These are phyloP conservation scores for Vanessa cardui DNA, from an alignment of 2,888 invertebrate species.

Conservation along the genomic window DNA sequence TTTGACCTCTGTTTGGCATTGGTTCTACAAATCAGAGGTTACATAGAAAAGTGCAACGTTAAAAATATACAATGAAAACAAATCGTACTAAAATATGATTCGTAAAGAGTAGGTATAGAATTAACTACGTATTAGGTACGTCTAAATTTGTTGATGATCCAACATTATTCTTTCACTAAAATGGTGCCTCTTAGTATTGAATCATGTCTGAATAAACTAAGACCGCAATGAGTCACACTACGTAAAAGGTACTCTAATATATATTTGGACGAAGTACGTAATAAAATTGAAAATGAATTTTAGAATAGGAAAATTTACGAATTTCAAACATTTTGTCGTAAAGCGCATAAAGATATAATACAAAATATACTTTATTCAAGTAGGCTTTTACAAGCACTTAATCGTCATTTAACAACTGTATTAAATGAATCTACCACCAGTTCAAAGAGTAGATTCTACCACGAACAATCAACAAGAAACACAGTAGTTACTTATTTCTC, in stretches of 20 bases:
- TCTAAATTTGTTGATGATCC: slow-evolving; percentile 44
- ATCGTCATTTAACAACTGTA: no score
- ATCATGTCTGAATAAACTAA: slow-evolving; percentile 37
- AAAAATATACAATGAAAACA: neutral
- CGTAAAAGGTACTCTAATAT: slow-evolving; percentile 33
- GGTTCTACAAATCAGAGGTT: neutral
- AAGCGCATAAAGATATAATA: no score
- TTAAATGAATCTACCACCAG: no score
- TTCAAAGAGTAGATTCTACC: no score
- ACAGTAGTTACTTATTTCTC: no score
- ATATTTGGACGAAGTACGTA: slow-evolving; percentile 29
- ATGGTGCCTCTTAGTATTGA: slow-evolving; percentile 40
- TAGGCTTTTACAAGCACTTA: no score
- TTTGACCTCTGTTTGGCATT: neutral
- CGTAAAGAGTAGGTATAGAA: neutral
- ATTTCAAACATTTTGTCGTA: neutral
- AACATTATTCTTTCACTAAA: slow-evolving; percentile 45
- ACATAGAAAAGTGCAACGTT: neutral
- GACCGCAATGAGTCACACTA: slow-evolving; percentile 37
- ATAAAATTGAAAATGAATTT: slow-evolving; percentile 17
- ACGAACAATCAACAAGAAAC: no score
- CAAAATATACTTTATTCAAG: no score
- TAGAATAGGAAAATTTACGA: neutral
- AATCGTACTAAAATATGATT: neutral
- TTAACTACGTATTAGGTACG: slow-evolving; percentile 27